phyloP scores from a whole-genome alignment of 2,888 invertebrate genomes.

The Melangyna quadrimaculata region DNA sequence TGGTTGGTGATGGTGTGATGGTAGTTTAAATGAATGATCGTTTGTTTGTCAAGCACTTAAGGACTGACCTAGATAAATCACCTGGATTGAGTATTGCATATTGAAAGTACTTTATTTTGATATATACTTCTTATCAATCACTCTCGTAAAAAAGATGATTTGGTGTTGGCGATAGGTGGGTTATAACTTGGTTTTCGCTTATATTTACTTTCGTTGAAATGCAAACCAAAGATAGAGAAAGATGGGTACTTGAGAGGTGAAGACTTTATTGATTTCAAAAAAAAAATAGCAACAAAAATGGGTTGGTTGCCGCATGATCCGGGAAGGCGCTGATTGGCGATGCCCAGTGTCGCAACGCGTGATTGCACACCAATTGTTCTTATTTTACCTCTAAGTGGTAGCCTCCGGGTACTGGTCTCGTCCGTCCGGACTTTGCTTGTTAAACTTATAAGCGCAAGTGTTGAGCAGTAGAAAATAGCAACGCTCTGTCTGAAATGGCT shows the following conservation, averaged over 20 bases:
- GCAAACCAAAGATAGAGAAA: not conserved
- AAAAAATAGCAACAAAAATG: no score
- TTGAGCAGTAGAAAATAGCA: no score
- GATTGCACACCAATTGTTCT: no score
- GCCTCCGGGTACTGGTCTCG: no score
- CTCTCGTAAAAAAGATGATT: slow-evolving; percentile 2
- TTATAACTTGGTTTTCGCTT: not conserved
- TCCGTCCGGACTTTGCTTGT: no score
- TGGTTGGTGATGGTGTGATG: slow-evolving; percentile 3
- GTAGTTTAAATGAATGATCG: slow-evolving; percentile 44
- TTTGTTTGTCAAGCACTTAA: slow-evolving; percentile 62
- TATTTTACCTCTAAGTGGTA: no score
- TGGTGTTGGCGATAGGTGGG: not conserved
- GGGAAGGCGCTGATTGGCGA: no score
- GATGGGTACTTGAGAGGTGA: no score
- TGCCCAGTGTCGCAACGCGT: no score
- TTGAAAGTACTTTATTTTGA: not conserved
- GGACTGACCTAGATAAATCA: slow-evolving; percentile 64
- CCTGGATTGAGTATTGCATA: slow-evolving; percentile 50
- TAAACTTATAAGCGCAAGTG: no score
- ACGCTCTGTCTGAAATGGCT: no score
- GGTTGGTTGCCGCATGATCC: no score
- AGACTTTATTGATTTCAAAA: not conserved
- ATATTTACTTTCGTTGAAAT: not conserved
- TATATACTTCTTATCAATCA: not conserved